Base-by-base conservation (phyloP, 2,888 invertebrate genomes). In the Andrena chrysosceles region DNA sequence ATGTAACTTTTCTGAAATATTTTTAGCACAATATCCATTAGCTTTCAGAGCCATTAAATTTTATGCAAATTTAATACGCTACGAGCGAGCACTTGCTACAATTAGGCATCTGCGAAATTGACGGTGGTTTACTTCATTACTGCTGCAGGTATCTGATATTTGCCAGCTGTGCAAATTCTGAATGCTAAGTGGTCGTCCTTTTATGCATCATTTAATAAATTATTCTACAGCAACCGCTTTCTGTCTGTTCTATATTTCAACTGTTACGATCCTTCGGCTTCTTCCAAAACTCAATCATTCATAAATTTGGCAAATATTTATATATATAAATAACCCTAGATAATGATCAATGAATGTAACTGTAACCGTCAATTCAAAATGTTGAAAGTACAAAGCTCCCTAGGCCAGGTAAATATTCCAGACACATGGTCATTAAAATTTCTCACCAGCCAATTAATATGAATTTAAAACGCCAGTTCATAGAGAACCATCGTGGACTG, bases 31-130 rank as follows among this genome's bases (percentile, higher is more conserved):
- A 26, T 33, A 7, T 29, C 42, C 29, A 23, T 48, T 31, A 69
- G 42, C 7, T n/a, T 7, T 3, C 16, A 4, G 13, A 35, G 31
- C 1, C 33, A 29, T 20, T 26, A 49, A 68, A 42, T 29, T 52
- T 52, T 35, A 63, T 77, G 66, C 7, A 71, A 73, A 78, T 78
- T 73, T 73, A 48, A 26, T 54, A 35, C 13, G 29, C 20, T 73
- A 49, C 67, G 48, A 54, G 13, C 13, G 54, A 10, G 42, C 62
- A 29, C 54, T 73, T 33, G 56, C 56, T 49, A 63, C 62, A 56
- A 63, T 78, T 68, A 73, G 23, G 52, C 49, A 62, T 54, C 42
- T 48, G 54, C 16, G 48, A 67, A 68, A 68, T 67, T 68, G 62
- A 54, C 48, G 26, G 64, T 23, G 35, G 33, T 8, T 52, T 52